These are phyloP conservation scores for Agapetus fuscipes DNA, from an alignment of 2,888 invertebrate species.

Conservation along the genomic window DNA sequence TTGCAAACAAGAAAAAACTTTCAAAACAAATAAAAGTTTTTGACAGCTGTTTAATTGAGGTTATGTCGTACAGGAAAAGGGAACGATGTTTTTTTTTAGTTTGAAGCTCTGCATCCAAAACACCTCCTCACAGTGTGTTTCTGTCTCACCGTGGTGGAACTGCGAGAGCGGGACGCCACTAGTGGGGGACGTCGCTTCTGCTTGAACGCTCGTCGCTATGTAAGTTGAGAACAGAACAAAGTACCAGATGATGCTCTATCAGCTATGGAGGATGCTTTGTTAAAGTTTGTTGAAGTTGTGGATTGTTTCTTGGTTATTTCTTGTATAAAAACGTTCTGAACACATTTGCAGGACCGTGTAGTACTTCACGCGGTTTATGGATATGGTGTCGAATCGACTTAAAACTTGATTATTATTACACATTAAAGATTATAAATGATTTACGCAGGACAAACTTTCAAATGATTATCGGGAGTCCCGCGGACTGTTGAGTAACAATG, in stretches of 20 bases:
- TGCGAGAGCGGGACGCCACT: conserved; percentile 7
- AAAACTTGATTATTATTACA: conserved; percentile 13
- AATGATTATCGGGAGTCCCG: background rate
- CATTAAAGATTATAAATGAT: conserved; percentile 12
- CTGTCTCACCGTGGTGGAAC: conserved; percentile 9
- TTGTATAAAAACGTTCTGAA: conserved; percentile 49
- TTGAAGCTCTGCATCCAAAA: conserved; percentile 1
- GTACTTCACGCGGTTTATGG: conserved; percentile 23
- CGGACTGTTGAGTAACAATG: too few relatives aligned
- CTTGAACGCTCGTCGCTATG: conserved; percentile 5
- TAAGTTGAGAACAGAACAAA: conserved; percentile 8
- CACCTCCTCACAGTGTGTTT: conserved; percentile 4
- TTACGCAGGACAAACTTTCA: background rate
- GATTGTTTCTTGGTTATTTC: conserved; percentile 49
- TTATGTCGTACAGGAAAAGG: too few relatives aligned
- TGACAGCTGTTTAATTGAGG: conserved; percentile 6
- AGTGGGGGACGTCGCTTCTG: too few relatives aligned
- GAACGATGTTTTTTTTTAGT: too few relatives aligned
- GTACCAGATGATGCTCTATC: conserved; percentile 1
- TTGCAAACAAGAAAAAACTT: too few relatives aligned
- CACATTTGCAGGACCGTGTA: conserved; percentile 51
- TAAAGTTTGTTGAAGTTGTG: conserved; percentile 50
- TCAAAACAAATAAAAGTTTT: too few relatives aligned
- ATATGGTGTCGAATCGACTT: conserved; percentile 13
- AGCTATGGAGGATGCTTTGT: conserved; percentile 25